These are phyloP conservation scores for Lomographa bimaculata DNA, from an alignment of 2,888 invertebrate genomes.

Conservation along the genomic window DNA sequence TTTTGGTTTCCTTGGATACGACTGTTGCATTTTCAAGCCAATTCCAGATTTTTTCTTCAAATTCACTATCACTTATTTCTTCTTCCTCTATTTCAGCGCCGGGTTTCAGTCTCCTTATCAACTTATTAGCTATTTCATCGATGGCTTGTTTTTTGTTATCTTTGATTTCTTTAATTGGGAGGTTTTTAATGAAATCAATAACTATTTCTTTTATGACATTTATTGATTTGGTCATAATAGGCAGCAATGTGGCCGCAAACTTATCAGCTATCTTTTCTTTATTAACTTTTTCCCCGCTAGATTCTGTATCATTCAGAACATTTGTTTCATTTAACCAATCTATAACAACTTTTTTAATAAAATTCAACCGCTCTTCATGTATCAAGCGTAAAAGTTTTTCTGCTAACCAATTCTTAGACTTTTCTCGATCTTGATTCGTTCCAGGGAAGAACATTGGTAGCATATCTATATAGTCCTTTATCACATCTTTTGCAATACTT, in stretches of 20 bases:
- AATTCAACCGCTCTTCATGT: too few species aligned
- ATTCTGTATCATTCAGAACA: too few species aligned
- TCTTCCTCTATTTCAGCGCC: too few species aligned
- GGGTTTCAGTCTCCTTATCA: too few species aligned
- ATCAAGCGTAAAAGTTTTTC: too few species aligned
- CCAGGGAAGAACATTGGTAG: background rate
- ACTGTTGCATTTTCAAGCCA: constrained; percentile 12
- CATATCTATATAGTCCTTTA: background rate
- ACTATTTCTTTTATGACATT: constrained; percentile 32
- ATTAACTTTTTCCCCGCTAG: too few species aligned
- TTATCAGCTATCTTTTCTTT: constrained; percentile 24
- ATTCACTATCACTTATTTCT: too few species aligned
- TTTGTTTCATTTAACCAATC: background rate
- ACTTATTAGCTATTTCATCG: too few species aligned
- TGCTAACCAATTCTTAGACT: constrained; percentile 18
- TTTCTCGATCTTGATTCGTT: background rate
- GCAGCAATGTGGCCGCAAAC: constrained; percentile 33
- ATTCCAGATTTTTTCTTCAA: constrained; percentile 6
- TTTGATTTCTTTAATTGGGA: too few species aligned
- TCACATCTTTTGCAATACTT: background rate
- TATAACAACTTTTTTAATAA: constrained; percentile 27
- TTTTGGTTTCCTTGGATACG: constrained; percentile 4
- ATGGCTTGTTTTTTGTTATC: too few species aligned
- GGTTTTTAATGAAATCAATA: constrained; percentile 8
- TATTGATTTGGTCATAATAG: constrained; percentile 22